A percentile compares a stretch with the other conserved stretches of the same genome.
Conservation (phyloP, 2,888 invertebrate genomes). For the Hylaea fasciaria region DNA sequence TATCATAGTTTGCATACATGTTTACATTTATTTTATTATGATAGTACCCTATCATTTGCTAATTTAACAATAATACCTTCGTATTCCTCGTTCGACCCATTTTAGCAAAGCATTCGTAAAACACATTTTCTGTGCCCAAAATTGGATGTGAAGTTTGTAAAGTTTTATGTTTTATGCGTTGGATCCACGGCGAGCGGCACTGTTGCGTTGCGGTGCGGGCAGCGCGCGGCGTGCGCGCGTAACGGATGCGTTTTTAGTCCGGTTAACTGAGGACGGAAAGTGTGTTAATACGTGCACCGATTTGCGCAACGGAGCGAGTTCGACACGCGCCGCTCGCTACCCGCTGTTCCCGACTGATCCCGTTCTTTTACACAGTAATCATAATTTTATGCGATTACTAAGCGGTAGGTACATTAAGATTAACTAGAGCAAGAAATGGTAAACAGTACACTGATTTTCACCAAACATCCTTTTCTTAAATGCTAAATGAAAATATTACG, state of each 20-base stretch:
- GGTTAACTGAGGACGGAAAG: slow-evolving; percentile 69
- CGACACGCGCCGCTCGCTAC: slow-evolving; percentile 61
- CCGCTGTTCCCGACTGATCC: slow-evolving; percentile 63
- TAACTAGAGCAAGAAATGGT: neutral
- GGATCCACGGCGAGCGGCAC: slow-evolving; percentile 40
- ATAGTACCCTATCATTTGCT: slow-evolving; percentile 10
- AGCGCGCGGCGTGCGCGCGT: slow-evolving; percentile 51
- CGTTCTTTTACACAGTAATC: slow-evolving; percentile 52
- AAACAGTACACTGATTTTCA: no score
- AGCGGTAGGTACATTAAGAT: neutral
- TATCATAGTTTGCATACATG: slow-evolving; percentile 64
- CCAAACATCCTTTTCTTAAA: no score
- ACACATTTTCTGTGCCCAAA: slow-evolving; percentile 34
- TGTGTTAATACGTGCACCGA: slow-evolving; percentile 73
- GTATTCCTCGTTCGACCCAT: slow-evolving; percentile 8
- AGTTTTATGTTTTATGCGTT: slow-evolving; percentile 34
- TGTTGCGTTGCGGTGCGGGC: slow-evolving; percentile 33
- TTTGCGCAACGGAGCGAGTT: slow-evolving; percentile 72
- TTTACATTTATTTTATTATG: slow-evolving; percentile 37
- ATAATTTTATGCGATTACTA: neutral
- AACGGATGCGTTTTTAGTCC: slow-evolving; percentile 76
- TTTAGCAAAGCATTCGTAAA: slow-evolving; percentile 14
- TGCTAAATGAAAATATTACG: no score
- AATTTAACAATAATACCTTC: slow-evolving; percentile 6
- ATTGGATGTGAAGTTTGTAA: slow-evolving; percentile 19